A percentile compares a stretch with the other conserved stretches of the same genome.
Evolutionary conservation across 2,888 invertebrate species (phyloP).

Genomic region (Allacma fusca): DNA sequence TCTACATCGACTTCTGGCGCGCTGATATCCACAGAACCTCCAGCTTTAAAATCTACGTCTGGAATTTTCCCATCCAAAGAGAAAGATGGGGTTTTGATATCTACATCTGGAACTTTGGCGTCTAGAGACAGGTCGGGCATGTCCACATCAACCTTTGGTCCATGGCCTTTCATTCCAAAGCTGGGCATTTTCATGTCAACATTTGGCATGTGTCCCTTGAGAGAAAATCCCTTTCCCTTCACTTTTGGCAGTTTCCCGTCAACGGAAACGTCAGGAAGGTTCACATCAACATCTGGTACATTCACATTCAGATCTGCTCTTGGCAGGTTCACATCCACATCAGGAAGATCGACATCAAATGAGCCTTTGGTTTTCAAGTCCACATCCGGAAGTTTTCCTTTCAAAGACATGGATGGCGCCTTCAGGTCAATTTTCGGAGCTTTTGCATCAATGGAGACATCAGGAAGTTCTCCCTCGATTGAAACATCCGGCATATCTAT

Average conservation of each 20-base stretch:
- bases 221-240: neutral
- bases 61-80: neutral
- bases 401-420: neutral
- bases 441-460: neutral
- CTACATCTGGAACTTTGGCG: neutral
- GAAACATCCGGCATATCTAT: neutral
- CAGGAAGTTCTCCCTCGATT: conserved; percentile 10
- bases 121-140: neutral
- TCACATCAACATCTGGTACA: neutral
- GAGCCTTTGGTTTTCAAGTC: neutral
- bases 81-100: neutral
- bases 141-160: neutral
- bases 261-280: neutral
- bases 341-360: neutral
- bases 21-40: neutral
- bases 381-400: conserved; percentile 18
- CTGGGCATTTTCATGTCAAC: conserved; percentile 19
- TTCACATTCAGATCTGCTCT: conserved; percentile 10
- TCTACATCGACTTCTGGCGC: neutral
- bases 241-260: conserved; percentile 9
- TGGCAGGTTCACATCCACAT: conserved; percentile 14
- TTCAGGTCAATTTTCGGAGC: neutral
- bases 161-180: neutral
- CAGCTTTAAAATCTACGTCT: neutral
- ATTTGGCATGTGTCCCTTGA: neutral